These are phyloP conservation scores for Meleagris gallopavo DNA, from an alignment of 2,113 vertebrate genomes.

Conservation along the genomic window DNA sequence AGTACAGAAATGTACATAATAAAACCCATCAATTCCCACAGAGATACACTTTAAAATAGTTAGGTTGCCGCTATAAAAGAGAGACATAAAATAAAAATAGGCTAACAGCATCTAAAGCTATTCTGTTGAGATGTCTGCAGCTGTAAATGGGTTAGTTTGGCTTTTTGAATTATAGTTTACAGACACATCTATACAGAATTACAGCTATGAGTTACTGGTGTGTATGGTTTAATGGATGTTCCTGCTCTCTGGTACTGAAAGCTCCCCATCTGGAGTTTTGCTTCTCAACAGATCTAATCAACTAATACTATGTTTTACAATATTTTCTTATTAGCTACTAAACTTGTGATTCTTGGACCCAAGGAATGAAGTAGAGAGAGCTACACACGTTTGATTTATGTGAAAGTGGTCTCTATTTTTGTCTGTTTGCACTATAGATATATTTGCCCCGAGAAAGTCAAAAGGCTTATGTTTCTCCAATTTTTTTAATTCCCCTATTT, in stretches of 20 bases:
- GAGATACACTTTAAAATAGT: constrained; percentile 49
- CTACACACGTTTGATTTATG: background rate
- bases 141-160: constrained; percentile 61
- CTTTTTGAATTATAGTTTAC: constrained; percentile 58
- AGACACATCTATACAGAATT: constrained; percentile 58
- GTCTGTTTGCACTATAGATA: background rate
- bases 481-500: constrained; percentile 15
- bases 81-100: constrained; percentile 41
- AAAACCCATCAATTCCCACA: constrained; percentile 66
- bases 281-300: constrained; percentile 25
- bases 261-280: constrained; percentile 35
- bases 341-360: constrained; percentile 10
- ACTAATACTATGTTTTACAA: constrained; percentile 23
- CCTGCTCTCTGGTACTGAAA: constrained; percentile 29
- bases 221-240: constrained; percentile 37
- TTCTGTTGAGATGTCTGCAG: constrained; percentile 51
- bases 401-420: constrained; percentile 41
- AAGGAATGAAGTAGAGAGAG: constrained; percentile 23
- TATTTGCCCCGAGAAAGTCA: constrained; percentile 8
- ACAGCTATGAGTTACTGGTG: constrained; percentile 55
- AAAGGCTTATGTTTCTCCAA: background rate
- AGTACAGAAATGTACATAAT: constrained; percentile 59
- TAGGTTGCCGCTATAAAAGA: constrained; percentile 30
- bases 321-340: constrained; percentile 34
- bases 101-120: constrained; percentile 50